These are phyloP conservation scores for Lamprotornis superbus DNA, from an alignment of 2,113 vertebrate genomes.

Conservation along the genomic window DNA sequence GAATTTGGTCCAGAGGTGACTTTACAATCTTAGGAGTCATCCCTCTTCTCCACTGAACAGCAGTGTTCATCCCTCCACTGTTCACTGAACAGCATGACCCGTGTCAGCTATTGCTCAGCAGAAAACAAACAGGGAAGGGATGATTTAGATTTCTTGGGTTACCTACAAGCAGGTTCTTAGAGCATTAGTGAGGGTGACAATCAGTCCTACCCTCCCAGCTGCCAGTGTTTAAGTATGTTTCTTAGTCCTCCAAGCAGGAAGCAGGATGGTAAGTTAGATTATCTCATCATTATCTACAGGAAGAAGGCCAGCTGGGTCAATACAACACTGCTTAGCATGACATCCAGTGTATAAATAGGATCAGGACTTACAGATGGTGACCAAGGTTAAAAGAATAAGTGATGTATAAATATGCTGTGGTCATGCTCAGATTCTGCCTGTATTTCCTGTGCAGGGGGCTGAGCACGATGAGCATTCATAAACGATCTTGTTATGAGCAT, in stretches of 20 bases:
- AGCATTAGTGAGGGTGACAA: not conserved
- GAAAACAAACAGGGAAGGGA: not conserved
- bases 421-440: not conserved
- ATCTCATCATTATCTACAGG: not conserved
- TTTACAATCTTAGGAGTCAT: not conserved
- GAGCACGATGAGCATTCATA: rapidly evolving
- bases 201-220: not conserved
- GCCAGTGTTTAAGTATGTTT: not conserved
- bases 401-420: not conserved
- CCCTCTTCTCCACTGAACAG: not conserved
- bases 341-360: not conserved
- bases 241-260: not conserved
- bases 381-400: slow-evolving; percentile 9
- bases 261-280: slow-evolving; percentile 2
- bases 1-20: not conserved
- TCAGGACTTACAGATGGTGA: not conserved
- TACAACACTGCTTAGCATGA: not conserved
- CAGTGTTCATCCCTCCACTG: not conserved
- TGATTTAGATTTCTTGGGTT: not conserved
- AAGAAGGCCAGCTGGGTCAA: slow-evolving; percentile 1
- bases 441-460: not conserved
- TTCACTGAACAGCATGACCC: not conserved
- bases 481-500: rapidly evolving
- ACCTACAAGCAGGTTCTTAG: not conserved
- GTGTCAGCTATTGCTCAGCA: not conserved